Evolutionary conservation across 1,140 invertebrate species (phyloP).

Genomic region (Plectrocnemia conspersa): DNA sequence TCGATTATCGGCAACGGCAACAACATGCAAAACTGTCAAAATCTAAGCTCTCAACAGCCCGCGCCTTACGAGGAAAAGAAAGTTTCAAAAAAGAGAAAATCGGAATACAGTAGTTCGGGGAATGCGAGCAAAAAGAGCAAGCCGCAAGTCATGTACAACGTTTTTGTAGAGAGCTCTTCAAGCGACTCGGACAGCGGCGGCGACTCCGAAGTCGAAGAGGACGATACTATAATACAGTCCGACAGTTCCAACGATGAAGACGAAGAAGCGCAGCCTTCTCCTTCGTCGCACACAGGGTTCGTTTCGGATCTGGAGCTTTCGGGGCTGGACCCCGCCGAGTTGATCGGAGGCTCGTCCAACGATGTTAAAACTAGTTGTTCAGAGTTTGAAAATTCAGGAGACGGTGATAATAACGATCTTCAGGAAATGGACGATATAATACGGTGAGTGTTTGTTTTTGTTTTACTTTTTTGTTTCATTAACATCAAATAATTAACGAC

Average conservation of each 20-base stretch:
- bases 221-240: slow-evolving; percentile 48
- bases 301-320: slow-evolving; percentile 61
- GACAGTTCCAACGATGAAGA: slow-evolving; percentile 51
- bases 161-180: slow-evolving; percentile 56
- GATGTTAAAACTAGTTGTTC: slow-evolving; percentile 50
- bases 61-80: slow-evolving; percentile 40
- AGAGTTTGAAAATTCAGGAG: slow-evolving; percentile 58
- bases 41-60: slow-evolving; percentile 36
- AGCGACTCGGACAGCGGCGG: slow-evolving; percentile 60
- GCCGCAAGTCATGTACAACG: slow-evolving; percentile 42
- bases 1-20: slow-evolving; percentile 31
- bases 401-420: slow-evolving; percentile 48
- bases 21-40: slow-evolving; percentile 21
- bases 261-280: slow-evolving; percentile 48
- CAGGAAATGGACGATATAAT: slow-evolving; percentile 58
- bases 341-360: slow-evolving; percentile 46
- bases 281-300: slow-evolving; percentile 57
- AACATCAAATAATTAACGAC: too few species aligned
- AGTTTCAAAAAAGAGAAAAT: slow-evolving; percentile 47
- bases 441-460: slow-evolving; percentile 41
- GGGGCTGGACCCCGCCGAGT: slow-evolving; percentile 56
- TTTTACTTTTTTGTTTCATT: slow-evolving; percentile 1
- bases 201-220: slow-evolving; percentile 52
- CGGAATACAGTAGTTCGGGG: slow-evolving; percentile 42
- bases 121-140: slow-evolving; percentile 44